Evolutionary conservation across 2,113 vertebrate species (phyloP).

Genomic region (Spea multiplicata): DNA sequence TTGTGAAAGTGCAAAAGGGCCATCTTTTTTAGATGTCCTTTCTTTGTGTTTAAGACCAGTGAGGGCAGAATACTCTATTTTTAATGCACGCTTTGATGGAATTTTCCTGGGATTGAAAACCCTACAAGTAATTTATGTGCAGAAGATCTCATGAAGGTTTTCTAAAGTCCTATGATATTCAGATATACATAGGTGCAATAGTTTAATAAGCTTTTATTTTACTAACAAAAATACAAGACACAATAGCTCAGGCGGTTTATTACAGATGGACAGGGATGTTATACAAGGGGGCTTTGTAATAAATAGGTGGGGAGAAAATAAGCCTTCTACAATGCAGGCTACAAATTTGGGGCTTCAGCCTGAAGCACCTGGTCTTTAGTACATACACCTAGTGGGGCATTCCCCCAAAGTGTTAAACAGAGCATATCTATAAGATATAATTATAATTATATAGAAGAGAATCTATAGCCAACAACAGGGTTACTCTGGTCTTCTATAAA

Average conservation of each 20-base stretch:
- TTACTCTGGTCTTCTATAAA: conserved; percentile 38
- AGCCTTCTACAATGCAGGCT: conserved; percentile 92
- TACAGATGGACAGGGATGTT: conserved; percentile 25
- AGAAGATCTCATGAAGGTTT: too few relatives aligned
- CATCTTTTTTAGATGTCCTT: too few relatives aligned
- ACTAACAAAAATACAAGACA: background rate
- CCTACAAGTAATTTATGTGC: too few relatives aligned
- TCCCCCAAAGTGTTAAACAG: conserved; percentile 79
- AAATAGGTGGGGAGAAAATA: conserved; percentile 23
- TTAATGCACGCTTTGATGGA: too few relatives aligned
- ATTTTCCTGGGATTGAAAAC: too few relatives aligned
- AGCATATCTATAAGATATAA: conserved; percentile 96
- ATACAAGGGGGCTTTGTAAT: conserved; percentile 29
- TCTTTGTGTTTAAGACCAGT: too few relatives aligned
- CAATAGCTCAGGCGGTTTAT: background rate
- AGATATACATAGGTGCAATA: too few relatives aligned
- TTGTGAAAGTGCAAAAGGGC: too few relatives aligned
- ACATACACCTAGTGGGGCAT: conserved; percentile 77
- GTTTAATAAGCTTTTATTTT: background rate
- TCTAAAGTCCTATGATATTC: too few relatives aligned
- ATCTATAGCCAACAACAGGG: conserved; percentile 31
- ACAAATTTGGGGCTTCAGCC: conserved; percentile 76
- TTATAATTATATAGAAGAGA: conserved; percentile 47
- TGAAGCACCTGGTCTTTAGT: conserved; percentile 84
- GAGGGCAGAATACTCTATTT: too few relatives aligned